Base-by-base conservation (phyloP, 2,797 vertebrate species). In the Sarcophilus harrisii region DNA sequence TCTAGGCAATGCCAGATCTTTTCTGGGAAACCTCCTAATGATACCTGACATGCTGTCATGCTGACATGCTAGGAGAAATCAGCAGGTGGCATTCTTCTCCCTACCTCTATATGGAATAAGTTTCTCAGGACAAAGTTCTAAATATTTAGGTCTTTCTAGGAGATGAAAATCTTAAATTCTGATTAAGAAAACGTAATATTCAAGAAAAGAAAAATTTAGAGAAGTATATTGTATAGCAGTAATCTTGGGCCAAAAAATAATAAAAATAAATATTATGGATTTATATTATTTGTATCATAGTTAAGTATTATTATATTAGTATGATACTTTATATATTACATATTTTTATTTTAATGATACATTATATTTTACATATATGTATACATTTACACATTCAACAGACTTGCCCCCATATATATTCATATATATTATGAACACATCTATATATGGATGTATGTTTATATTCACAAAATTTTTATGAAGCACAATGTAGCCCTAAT, bases 71-170 rank as follows among this genome's bases (percentile, higher is more conserved):
- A 97, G 66, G 92, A 91, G 90, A 96, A 95, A 95, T 97, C 96
- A 97, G 97, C 96, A 98, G 97, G 95, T 97, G 95, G 96, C 96
- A 97, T 94, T 95, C 93, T 98, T 96, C 96, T 95, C 96, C 97
- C 95, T 97, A 73, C 92, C 96, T 97, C 96, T 38, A 92, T 95
- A 94, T 92, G 1, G 62, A 96, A 91, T 5, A 32, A 93, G 92
- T 95, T 96, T 96, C 95, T 96, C 58, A 94, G 96, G 97, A 94
- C 92, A 97, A 81, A 87, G 95, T 92, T 95, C 93, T 94, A 96
- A 91, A 96, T 96, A 96, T 92, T 49, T 94, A 45, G 38, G 4
- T 87, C 93, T 91, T 96, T 49, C 91, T 81, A 38, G 27, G 1
- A 32, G 30, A 28, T 57, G 52, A 60, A 52, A 90, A 87, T 11